phyloP scores from a whole-genome alignment of 2,113 vertebrate species.

The Procavia capensis region DNA sequence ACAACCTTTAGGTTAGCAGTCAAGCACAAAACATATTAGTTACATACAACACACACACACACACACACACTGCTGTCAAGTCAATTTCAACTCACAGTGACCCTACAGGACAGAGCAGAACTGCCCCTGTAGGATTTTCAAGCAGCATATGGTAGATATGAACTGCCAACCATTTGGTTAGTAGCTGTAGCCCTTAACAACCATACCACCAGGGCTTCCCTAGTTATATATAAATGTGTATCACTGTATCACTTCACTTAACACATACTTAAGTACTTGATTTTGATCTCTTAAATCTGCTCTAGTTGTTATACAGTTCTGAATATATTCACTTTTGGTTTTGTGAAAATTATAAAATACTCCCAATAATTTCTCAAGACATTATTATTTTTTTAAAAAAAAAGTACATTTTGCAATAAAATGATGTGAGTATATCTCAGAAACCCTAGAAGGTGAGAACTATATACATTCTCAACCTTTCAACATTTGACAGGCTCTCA shows the following conservation, averaged over 20 bases:
- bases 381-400: constrained; percentile 24
- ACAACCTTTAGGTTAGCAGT: too few relatives aligned
- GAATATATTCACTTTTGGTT: constrained; percentile 6
- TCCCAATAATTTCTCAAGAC: constrained; percentile 30
- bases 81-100: too few relatives aligned
- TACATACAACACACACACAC: neutral
- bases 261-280: neutral
- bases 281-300: neutral
- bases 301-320: constrained; percentile 10
- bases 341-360: constrained; percentile 51
- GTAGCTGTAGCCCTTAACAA: too few relatives aligned
- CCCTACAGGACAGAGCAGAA: too few relatives aligned
- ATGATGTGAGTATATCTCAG: neutral
- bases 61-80: too few relatives aligned
- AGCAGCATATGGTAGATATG: too few relatives aligned
- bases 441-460: constrained; percentile 24
- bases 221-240: too few relatives aligned
- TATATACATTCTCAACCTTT: constrained; percentile 12
- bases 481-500: constrained; percentile 27
- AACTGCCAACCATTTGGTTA: too few relatives aligned
- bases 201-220: too few relatives aligned
- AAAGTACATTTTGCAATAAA: constrained; percentile 30
- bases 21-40: neutral
- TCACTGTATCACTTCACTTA: neutral
- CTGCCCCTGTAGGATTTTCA: too few relatives aligned